Evolutionary conservation across 2,797 vertebrate species (phyloP), one percentile per base, ranked within the genome.

Genomic region (Periophthalmus magnuspinnatus): DNA sequence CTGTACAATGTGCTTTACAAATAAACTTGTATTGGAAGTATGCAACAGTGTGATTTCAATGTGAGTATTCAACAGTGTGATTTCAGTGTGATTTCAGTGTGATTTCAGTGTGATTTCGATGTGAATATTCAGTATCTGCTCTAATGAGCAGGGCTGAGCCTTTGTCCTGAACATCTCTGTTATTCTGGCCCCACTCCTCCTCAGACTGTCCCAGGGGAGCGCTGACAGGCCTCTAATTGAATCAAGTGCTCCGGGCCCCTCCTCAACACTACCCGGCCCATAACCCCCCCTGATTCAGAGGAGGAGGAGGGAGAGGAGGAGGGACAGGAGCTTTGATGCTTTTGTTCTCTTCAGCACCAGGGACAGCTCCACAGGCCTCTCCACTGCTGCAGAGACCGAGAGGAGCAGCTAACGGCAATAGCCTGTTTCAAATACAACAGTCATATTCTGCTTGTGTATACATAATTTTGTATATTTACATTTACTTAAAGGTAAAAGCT

Each of bases 191-290:
- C 87, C 86, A 93, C 81, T 79, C 76, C 80, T 91, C 88, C 70
- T 16, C 78, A 69, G 75, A 76, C 50, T 38, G 55, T 93, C 97
- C 95, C 95, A 36, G n/a, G 93, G 94, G 95, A 95, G 82, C 83
- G 78, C 92, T 95, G 93, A 88, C 91, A 93, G 91, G 87, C 90
- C 85, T 81, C 89, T 97, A 97, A 98, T 97, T 97, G 94, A 98
- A 97, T 98, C 94, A 96, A 93, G 90, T 93, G 84, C 92, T 80
- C 84, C 89, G 81, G 90, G 64, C 80, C 84, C 91, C 88, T 84
- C 67, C 86, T 82, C 67, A 36, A 83, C 85, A 89, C 89, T 65
- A 85, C 72, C 57, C 2, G 76, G 61, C 2, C 64, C 81, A 19
- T 56, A 11, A 84, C 89, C 87, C 86, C n/a, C n/a, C n/a, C n/a